Evolutionary conservation across 2,113 vertebrate species (phyloP).

Genomic region (Channa argus): DNA sequence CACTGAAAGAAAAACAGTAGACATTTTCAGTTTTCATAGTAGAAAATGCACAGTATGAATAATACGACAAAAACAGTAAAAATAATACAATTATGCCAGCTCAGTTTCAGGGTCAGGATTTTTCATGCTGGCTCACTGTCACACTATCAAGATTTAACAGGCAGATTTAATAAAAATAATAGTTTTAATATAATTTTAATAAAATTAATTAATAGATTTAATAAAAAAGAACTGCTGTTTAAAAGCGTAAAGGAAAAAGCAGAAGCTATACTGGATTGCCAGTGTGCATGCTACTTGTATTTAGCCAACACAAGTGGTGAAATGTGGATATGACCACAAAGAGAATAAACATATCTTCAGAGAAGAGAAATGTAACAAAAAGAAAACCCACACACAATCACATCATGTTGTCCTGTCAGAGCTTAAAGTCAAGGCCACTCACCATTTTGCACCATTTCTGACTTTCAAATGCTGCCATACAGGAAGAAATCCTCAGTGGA

Average conservation of each 20-base stretch:
- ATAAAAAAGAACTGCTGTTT: neutral
- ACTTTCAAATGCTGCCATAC: neutral
- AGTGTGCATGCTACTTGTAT: neutral
- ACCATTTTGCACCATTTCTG: constrained; percentile 18
- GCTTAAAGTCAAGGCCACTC: constrained; percentile 31
- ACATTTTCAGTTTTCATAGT: neutral
- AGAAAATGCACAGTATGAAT: neutral
- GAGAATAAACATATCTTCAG: neutral
- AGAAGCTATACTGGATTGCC: neutral
- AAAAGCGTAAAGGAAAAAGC: neutral
- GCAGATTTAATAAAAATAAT: too few species aligned
- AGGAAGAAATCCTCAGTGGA: neutral
- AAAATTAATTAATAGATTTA: too few species aligned
- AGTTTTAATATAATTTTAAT: too few species aligned
- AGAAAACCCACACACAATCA: neutral
- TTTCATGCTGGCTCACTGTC: neutral
- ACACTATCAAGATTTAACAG: too few species aligned
- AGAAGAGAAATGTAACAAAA: neutral
- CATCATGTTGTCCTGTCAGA: neutral
- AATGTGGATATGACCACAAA: neutral
- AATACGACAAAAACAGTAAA: too few species aligned
- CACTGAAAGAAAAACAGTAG: neutral
- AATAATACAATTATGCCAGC: neutral
- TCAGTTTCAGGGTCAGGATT: neutral
- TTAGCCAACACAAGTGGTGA: neutral